Percentiles rank a stretch among this genome's conserved stretches.
Conservation (phyloP, 1,140 invertebrate species). For the Drosophila bocqueti region DNA sequence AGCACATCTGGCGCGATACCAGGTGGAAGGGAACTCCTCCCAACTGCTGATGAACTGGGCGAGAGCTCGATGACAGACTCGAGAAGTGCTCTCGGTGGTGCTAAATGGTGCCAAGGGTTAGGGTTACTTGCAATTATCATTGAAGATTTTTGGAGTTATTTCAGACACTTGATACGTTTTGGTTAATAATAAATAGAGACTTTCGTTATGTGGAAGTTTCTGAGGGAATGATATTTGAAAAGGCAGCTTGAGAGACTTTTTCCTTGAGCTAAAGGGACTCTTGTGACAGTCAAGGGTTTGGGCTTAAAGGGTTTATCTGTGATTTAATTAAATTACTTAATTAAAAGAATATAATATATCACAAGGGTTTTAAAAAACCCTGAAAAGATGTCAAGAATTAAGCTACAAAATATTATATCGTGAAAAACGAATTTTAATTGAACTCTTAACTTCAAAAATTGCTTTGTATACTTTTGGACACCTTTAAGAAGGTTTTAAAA, state of each 20-base stretch:
- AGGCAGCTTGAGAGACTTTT: neutral
- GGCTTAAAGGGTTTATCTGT: neutral
- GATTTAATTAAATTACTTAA: too few relatives aligned
- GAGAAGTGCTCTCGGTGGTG: constrained; percentile 33
- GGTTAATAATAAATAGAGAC: constrained; percentile 7
- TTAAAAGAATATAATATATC: too few relatives aligned
- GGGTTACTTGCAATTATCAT: constrained; percentile 24
- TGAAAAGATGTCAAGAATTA: too few relatives aligned
- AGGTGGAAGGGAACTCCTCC: constrained; percentile 12
- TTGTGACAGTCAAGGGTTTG: neutral
- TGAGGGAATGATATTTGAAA: too few relatives aligned
- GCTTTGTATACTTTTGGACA: too few relatives aligned
- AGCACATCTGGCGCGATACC: constrained; percentile 58
- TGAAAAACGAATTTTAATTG: too few relatives aligned
- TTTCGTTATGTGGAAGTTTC: neutral
- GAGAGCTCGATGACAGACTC: constrained; percentile 27
- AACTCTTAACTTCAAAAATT: too few relatives aligned
- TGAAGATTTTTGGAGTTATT: constrained; percentile 5
- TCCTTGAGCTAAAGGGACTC: neutral
- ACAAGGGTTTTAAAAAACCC: too few relatives aligned
- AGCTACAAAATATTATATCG: too few relatives aligned
- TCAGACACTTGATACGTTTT: constrained; percentile 5
- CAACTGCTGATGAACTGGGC: constrained; percentile 11
- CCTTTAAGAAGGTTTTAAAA: too few relatives aligned
- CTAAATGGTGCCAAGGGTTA: constrained; percentile 27